Evolutionary conservation across 2,888 invertebrate genomes (phyloP), one percentile per base, ranked within the genome.

Genomic region (Temnothorax unifasciatus): DNA sequence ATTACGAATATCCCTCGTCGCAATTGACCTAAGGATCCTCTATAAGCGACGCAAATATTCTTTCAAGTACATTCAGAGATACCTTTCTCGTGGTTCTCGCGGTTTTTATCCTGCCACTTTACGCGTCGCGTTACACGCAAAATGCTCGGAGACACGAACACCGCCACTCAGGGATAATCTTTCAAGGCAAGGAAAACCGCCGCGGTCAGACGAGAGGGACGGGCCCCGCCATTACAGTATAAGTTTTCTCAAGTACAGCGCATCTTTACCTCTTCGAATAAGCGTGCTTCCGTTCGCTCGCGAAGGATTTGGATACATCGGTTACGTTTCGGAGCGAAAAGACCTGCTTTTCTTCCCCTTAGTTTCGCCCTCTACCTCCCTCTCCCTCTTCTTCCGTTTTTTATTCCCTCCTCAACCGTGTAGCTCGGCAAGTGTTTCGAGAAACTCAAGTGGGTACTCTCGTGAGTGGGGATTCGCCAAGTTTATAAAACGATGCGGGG

Each of bases 401-500:
- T 75, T 66, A 59, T 83, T 76, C 68, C 77, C 73, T 50, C 85
- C 63, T 82, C 84, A 88, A 83, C 84, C 86, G 59, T 74, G 87
- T 82, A 82, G 73, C 84, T 79, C 82, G 87, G 87, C 88, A 82
- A 91, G 90, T 90, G 88, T 91, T 85, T 88, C 87, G 84, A 83
- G 83, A 76, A 88, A 91, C 90, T 90, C 88, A 68, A 91, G 91
- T 88, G 87, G 91, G 86, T 85, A 86, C 91, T 90, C 84, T 84
- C 81, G 85, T 82, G 87, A 87, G 75, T 75, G 61, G 85, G 86
- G 89, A 89, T 92, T 90, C 90, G 85, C 85, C 85, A 92, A 92
- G 91, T 92, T 92, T 92, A 88, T 91, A 91, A 92, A 92, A 91
- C 86, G 87, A 74, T 77, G 76, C 86, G 83, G 73, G 66, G 83